A percentile compares a stretch with the other conserved stretches of the same genome.
These are phyloP conservation scores for Metellina segmentata DNA, from an alignment of 2,888 invertebrate genomes.

Conservation along the genomic window DNA sequence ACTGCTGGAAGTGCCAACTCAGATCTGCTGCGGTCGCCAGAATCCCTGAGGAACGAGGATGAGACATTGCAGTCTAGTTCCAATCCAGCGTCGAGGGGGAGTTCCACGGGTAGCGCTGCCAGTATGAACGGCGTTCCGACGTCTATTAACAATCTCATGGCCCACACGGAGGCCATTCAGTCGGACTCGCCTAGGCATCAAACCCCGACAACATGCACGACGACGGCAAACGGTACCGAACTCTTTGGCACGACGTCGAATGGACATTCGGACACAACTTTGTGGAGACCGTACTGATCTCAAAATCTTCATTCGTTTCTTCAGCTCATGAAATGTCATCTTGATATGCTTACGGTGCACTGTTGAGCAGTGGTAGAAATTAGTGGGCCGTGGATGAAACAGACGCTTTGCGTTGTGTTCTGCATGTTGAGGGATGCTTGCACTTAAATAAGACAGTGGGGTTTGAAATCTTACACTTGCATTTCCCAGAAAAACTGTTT, in stretches of 20 bases:
- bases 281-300: slow-evolving; percentile 78
- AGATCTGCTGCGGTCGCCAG: slow-evolving; percentile 70
- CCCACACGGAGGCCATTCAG: slow-evolving; percentile 18
- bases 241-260: slow-evolving; percentile 59
- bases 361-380: too few relatives aligned
- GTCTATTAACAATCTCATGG: slow-evolving; percentile 54
- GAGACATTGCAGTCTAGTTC: slow-evolving; percentile 39
- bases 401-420: not conserved
- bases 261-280: slow-evolving; percentile 73
- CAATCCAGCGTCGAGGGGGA: slow-evolving; percentile 50
- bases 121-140: slow-evolving; percentile 52
- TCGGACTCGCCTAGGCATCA: not conserved
- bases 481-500: too few relatives aligned
- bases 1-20: slow-evolving; percentile 64
- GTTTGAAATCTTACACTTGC: too few relatives aligned
- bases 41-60: slow-evolving; percentile 58
- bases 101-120: slow-evolving; percentile 57
- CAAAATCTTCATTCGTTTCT: not conserved
- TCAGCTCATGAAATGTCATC: not conserved
- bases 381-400: not conserved
- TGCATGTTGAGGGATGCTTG: not conserved
- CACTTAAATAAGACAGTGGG: too few relatives aligned
- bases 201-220: slow-evolving; percentile 49
- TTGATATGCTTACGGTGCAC: not conserved
- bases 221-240: slow-evolving; percentile 64